Evolutionary conservation across 2,888 invertebrate species (phyloP).

Genomic region (Cataglyphis cursor): DNA sequence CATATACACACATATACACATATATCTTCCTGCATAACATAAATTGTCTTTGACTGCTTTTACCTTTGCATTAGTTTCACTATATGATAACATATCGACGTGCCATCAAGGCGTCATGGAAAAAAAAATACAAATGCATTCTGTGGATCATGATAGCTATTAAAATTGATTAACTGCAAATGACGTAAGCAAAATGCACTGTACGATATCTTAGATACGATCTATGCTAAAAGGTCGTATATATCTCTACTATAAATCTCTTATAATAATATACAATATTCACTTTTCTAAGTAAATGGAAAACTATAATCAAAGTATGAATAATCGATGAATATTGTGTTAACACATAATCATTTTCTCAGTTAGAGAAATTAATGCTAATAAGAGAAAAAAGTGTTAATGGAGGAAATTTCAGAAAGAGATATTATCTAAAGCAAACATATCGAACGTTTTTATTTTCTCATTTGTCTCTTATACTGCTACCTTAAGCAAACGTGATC

Average conservation of each 20-base stretch:
- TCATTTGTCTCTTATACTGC: constrained; percentile 8
- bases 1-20: neutral
- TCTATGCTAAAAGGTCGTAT: neutral
- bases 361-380: too few relatives aligned
- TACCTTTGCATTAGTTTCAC: neutral
- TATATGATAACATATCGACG: constrained; percentile 15
- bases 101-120: neutral
- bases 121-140: neutral
- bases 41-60: constrained; percentile 4
- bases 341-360: neutral
- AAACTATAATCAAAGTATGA: neutral
- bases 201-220: neutral
- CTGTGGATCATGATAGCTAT: constrained; percentile 8
- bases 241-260: neutral
- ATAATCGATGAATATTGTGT: neutral
- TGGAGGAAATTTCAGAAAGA: neutral
- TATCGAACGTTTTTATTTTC: neutral
- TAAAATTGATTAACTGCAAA: constrained; percentile 7
- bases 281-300: neutral
- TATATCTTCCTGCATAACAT: neutral
- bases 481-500: neutral
- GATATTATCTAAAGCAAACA: constrained; percentile 11
- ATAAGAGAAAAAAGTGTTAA: too few relatives aligned
- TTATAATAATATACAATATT: constrained; percentile 8
- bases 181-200: neutral